Percentiles rank a stretch among this genome's conserved stretches.
phyloP scores from a whole-genome alignment of 1,140 invertebrate genomes.

The Meloidogyne chitwoodi region DNA sequence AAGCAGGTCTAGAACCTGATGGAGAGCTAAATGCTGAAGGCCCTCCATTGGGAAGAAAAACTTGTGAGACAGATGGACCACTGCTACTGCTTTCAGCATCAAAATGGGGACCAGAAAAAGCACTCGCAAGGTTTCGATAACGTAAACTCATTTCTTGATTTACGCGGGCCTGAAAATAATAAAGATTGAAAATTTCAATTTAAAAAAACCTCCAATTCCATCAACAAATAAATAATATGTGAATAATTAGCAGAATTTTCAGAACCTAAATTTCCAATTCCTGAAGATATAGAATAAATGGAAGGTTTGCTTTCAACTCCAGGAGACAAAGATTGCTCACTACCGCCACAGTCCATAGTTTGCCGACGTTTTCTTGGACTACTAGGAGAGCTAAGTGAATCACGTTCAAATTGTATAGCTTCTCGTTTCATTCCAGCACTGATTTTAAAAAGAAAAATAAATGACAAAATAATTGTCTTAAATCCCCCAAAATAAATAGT shows the following conservation, averaged over 20 bases:
- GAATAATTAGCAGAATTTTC: constrained; percentile 1
- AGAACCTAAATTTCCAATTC: background rate
- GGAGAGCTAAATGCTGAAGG: constrained; percentile 3
- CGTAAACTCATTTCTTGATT: constrained; percentile 53
- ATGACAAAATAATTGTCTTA: too few relatives aligned
- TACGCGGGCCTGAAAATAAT: constrained; percentile 44
- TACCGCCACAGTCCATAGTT: background rate
- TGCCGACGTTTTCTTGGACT: constrained; percentile 26
- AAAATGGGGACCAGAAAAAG: constrained; percentile 6
- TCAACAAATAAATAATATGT: constrained; percentile 49
- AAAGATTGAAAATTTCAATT: background rate
- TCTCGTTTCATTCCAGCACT: constrained; percentile 64
- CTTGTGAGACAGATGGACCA: background rate
- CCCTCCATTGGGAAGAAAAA: background rate
- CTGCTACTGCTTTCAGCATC: background rate
- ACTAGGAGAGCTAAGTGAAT: constrained; percentile 52
- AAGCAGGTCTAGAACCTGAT: background rate
- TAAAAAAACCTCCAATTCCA: constrained; percentile 51
- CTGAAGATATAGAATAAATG: background rate
- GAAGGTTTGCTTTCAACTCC: background rate
- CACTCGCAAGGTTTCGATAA: constrained; percentile 39
- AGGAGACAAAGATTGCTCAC: constrained; percentile 10
- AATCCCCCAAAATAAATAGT: too few relatives aligned
- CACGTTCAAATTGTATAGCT: constrained; percentile 60
- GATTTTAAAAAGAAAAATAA: constrained; percentile 55